Base-by-base conservation (phyloP, 2,113 vertebrate genomes). In the Astur gentilis region DNA sequence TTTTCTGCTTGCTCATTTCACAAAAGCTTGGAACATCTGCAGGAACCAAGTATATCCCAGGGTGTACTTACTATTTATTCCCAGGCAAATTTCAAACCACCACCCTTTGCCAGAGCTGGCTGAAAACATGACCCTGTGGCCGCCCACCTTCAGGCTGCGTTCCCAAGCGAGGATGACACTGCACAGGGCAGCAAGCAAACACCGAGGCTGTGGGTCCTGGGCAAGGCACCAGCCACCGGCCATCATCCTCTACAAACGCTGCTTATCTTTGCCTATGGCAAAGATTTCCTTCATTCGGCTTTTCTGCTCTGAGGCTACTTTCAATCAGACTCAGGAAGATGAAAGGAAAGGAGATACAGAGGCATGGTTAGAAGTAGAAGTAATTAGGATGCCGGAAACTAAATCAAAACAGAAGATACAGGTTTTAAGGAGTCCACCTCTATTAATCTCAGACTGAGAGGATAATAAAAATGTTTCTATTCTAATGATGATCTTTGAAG, bases 61-160 rank as follows among this genome's bases (percentile, higher is more conserved):
- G 5, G 32, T 11, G 6, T 25, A 10, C 54, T 79, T 94, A 91
- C 95, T 95, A 78, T 90, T 96, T 83, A 89, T 85, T 89, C 89
- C 50, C 91, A 78, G 77, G 71, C 87, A 83, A 52, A 54, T 60
- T 36, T 49, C 61, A 95, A 84, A 14, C 13, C 91, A 80, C 0
- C 70, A 16, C 7, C 70, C 87, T 76, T 89, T 95, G 82, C 73
- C 94, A 94, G 96, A 86, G 93, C 83, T 40, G 90, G 62, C 13
- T 87, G 95, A 58, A 79, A 57, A 67, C 66, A 65, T 4, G 47
- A 49, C 42, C 73, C 65, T 2, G 64, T 0, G 9, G 81, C 84
- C 34, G 17, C 82, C 85, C 79, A 71, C 45, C 92, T 81, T 40
- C 4, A 10, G 36, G 58, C 87, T 61, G 87, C 5, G 3, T 18